Conservation (phyloP, 2,888 invertebrate species). For the Tinea semifulvella region DNA sequence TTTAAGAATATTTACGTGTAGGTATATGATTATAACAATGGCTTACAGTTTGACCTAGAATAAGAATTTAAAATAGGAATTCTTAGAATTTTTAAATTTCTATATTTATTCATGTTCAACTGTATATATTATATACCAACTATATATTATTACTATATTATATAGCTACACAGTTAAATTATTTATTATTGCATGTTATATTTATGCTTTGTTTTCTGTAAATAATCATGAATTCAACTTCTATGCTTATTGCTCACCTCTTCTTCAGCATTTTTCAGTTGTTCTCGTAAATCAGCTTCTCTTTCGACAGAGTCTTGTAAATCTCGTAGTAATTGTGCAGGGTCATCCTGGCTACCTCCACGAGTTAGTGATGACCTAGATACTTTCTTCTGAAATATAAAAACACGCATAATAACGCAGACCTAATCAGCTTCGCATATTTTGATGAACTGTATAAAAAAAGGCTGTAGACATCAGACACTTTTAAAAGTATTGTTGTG, state of each 20-base stretch:
- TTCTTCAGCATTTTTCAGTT: slow-evolving; percentile 91
- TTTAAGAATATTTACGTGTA: no score
- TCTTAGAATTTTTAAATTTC: no score
- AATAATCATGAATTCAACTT: neutral
- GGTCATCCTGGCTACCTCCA: slow-evolving; percentile 83
- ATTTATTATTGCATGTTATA: neutral
- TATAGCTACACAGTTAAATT: neutral
- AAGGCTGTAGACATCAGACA: no score
- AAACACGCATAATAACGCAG: no score
- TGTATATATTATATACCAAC: neutral
- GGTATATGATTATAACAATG: no score
- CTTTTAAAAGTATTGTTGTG: no score
- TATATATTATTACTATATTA: neutral
- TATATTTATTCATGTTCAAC: no score
- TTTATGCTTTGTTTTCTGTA: neutral
- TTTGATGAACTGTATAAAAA: no score
- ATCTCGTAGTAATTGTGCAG: slow-evolving; percentile 83
- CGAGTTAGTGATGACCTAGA: slow-evolving; percentile 79
- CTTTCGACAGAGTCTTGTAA: slow-evolving; percentile 92
- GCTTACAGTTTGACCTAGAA: no score
- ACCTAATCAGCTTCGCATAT: no score
- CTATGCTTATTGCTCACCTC: slow-evolving; percentile 67
- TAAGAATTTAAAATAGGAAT: no score
- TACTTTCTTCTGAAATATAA: slow-evolving; percentile 65
- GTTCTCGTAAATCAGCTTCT: slow-evolving; percentile 93